Percentiles rank a stretch among this genome's conserved stretches.
These are phyloP conservation scores for Drosophila insularis DNA, from an alignment of 1,140 invertebrate species.

Conservation along the genomic window DNA sequence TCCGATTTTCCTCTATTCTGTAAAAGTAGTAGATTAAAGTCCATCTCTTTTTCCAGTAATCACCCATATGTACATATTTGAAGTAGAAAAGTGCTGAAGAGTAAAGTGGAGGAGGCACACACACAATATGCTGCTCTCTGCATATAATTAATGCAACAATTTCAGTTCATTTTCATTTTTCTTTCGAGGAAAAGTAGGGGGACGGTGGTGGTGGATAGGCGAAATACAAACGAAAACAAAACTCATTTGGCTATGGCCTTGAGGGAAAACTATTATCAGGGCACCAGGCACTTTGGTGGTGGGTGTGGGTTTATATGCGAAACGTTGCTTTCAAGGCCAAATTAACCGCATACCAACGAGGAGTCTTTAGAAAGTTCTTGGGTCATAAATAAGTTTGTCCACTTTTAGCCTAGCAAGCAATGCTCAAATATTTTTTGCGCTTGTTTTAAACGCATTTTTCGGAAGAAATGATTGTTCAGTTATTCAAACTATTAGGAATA, in stretches of 20 bases:
- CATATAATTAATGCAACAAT: conserved; percentile 60
- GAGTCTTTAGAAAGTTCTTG: neutral
- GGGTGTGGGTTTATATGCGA: conserved; percentile 31
- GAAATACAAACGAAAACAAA: conserved; percentile 52
- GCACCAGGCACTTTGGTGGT: conserved; percentile 18
- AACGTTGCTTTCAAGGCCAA: neutral
- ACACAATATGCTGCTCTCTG: conserved; percentile 17
- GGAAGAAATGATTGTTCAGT: too few relatives aligned
- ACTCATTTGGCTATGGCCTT: conserved; percentile 62
- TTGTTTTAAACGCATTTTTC: too few relatives aligned
- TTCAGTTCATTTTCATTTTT: conserved; percentile 25
- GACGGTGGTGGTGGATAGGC: conserved; percentile 3
- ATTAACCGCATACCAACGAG: neutral
- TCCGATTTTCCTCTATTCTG: too few relatives aligned
- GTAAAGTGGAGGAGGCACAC: conserved; percentile 5
- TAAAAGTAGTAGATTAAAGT: neutral
- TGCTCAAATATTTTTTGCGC: too few relatives aligned
- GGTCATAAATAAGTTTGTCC: neutral
- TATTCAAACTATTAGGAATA: too few relatives aligned
- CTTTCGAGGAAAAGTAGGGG: conserved; percentile 3
- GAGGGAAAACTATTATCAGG: conserved; percentile 44
- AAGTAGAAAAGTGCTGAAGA: conserved; percentile 1
- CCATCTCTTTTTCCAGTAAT: conserved; percentile 16
- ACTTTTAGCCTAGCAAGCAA: too few relatives aligned
- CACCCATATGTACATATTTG: conserved; percentile 18